These are phyloP conservation scores for Tyria jacobaeae DNA, from an alignment of 2,888 invertebrate species.

Conservation along the genomic window DNA sequence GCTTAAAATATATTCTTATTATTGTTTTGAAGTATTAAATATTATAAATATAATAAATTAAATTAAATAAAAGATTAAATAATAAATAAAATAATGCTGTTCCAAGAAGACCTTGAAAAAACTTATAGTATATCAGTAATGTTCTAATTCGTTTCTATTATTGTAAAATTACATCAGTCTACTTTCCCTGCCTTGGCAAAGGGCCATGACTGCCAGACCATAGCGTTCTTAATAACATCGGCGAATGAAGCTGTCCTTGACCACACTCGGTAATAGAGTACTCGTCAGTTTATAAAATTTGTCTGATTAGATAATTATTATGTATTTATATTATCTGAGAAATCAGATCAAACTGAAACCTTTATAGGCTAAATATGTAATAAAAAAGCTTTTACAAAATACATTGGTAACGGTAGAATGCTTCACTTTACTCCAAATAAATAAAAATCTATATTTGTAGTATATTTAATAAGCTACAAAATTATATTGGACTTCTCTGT, in stretches of 20 bases:
- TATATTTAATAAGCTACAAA: background rate
- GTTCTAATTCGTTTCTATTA: constrained; percentile 6
- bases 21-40: no score
- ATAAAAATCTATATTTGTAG: background rate
- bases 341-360: no score
- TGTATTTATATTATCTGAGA: no score
- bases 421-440: background rate
- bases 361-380: background rate
- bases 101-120: no score
- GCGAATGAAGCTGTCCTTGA: constrained; percentile 5
- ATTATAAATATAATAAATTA: no score
- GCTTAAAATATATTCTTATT: no score
- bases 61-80: no score
- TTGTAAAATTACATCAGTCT: constrained; percentile 17
- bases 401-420: background rate
- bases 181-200: constrained; percentile 1
- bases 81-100: no score
- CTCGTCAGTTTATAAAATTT: background rate
- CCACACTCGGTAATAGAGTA: constrained; percentile 9
- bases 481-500: background rate
- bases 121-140: background rate
- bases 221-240: constrained; percentile 10
- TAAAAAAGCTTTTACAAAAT: background rate
- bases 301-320: background rate
- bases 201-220: constrained; percentile 9